Evolutionary conservation across 1,140 invertebrate species (phyloP).

Genomic region (Mycetomoellerius zeteki): DNA sequence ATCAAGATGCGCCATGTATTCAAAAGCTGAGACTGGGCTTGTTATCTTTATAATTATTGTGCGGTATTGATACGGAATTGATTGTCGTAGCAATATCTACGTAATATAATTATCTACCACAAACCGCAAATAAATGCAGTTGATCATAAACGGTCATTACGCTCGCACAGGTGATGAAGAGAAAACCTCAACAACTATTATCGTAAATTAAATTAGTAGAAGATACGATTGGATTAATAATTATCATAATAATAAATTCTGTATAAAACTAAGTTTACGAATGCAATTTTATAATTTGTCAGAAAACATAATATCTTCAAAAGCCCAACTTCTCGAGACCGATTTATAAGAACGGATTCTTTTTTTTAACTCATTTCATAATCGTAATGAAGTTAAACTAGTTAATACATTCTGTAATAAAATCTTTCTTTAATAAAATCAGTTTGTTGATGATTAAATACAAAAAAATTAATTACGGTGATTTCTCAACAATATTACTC

Average conservation of each 20-base stretch:
- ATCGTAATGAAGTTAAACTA: not conserved
- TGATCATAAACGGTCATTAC: not conserved
- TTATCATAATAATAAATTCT: slow-evolving; percentile 8
- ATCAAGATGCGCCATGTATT: not conserved
- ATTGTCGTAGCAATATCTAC: not conserved
- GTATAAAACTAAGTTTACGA: not conserved
- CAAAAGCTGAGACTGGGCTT: slow-evolving; percentile 9
- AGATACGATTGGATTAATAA: not conserved
- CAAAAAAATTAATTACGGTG: not conserved
- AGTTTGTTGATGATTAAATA: not conserved
- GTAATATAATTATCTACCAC: slow-evolving; percentile 1
- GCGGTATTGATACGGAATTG: not conserved
- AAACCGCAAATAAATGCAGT: slow-evolving; percentile 28
- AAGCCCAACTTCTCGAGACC: not conserved
- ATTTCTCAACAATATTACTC: not conserved
- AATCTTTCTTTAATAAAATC: slow-evolving; percentile 16
- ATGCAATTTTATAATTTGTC: not conserved
- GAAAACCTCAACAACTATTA: not conserved
- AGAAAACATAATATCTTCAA: not conserved
- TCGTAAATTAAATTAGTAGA: not conserved
- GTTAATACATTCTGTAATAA: not conserved
- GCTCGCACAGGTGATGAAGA: not conserved
- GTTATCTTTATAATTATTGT: slow-evolving; percentile 23
- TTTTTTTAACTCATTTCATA: not conserved
- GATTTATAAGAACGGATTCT: not conserved